These are phyloP conservation scores for Caenorhabditis parvicauda DNA, from an alignment of 2,888 invertebrate species.

Conservation along the genomic window DNA sequence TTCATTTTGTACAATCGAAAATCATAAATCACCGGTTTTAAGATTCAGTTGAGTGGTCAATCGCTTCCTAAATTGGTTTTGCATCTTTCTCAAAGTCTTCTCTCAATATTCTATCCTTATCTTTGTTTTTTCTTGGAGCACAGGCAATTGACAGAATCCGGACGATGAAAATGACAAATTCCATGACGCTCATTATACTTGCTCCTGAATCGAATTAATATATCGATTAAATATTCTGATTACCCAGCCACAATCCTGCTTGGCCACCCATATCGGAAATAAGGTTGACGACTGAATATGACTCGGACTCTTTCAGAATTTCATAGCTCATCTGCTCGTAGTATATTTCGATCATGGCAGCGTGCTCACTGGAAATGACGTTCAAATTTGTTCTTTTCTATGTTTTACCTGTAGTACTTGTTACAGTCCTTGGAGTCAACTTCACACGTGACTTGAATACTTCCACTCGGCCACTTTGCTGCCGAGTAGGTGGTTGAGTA, in stretches of 20 bases:
- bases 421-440: conserved; percentile 34
- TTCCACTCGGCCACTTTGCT: conserved; percentile 50
- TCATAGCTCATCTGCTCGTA: conserved; percentile 62
- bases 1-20: too few species aligned
- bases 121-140: conserved; percentile 9
- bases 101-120: conserved; percentile 15
- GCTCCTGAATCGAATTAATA: conserved; percentile 24
- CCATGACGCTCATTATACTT: conserved; percentile 47
- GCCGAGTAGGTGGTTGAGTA: conserved; percentile 60
- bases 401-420: conserved; percentile 31
- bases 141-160: conserved; percentile 33
- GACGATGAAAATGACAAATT: conserved; percentile 38
- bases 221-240: background rate
- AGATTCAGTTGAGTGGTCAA: too few species aligned
- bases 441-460: conserved; percentile 44
- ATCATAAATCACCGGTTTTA: too few species aligned
- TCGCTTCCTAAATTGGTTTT: background rate
- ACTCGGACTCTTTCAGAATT: conserved; percentile 52
- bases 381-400: background rate
- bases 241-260: conserved; percentile 58
- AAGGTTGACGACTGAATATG: conserved; percentile 57
- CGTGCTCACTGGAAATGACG: conserved; percentile 51
- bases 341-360: conserved; percentile 60
- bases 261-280: conserved; percentile 60
- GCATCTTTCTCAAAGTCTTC: conserved; percentile 13